phyloP scores from a whole-genome alignment of 2,888 invertebrate species.

The Emesis russula region DNA sequence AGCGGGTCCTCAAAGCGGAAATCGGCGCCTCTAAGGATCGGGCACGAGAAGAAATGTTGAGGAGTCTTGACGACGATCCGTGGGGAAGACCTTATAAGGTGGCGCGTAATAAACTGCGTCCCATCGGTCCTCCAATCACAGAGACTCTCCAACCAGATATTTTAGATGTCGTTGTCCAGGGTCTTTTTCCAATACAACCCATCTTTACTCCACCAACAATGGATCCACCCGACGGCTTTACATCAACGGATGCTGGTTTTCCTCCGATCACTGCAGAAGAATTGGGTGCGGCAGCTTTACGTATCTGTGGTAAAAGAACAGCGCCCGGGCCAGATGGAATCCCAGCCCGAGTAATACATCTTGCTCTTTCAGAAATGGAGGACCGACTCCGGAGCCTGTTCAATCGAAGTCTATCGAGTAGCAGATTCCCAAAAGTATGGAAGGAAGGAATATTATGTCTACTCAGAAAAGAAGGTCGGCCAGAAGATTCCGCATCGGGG shows the following conservation, averaged over 20 bases:
- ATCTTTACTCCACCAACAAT: too few species aligned
- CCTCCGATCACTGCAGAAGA: neutral
- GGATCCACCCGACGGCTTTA: too few species aligned
- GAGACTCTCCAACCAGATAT: conserved; percentile 22
- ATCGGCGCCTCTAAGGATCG: neutral
- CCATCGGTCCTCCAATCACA: conserved; percentile 41
- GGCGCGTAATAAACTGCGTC: conserved; percentile 28
- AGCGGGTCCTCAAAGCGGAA: neutral
- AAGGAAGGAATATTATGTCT: conserved; percentile 47
- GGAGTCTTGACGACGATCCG: conserved; percentile 33
- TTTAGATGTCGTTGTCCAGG: neutral
- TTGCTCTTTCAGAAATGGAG: conserved; percentile 2
- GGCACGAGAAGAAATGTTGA: conserved; percentile 31
- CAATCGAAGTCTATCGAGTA: conserved; percentile 32
- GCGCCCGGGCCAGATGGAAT: conserved; percentile 11
- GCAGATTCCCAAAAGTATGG: neutral
- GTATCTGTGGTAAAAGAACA: neutral
- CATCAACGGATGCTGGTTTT: neutral
- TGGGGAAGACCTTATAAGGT: conserved; percentile 54
- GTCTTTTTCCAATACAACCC: neutral
- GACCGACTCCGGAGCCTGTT: conserved; percentile 42
- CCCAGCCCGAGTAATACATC: neutral
- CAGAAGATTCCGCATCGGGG: conserved; percentile 50
- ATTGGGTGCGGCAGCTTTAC: neutral
- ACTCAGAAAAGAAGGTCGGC: conserved; percentile 54